Base-by-base conservation (phyloP, 2,888 invertebrate species). In the Eugnorisma glareosa region DNA sequence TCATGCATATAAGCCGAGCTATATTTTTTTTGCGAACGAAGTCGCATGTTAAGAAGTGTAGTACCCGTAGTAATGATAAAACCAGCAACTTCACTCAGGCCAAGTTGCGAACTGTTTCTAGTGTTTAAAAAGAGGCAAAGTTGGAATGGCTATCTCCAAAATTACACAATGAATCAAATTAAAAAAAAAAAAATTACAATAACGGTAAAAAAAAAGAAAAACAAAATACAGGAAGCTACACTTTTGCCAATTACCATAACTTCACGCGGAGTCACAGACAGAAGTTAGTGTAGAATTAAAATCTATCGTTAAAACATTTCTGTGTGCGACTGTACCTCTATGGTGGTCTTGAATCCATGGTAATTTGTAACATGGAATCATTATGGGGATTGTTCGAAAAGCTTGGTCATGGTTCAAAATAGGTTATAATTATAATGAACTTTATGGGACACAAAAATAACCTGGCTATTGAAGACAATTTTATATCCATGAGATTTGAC, bases 311-410 rank as follows among this genome's bases (percentile, higher is more conserved):
- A 40, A 70, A 85, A 74, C 72, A 81, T 75, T 90, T 89, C 67
- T 82, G 86, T 81, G 48, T 72, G 43, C 68, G 86, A 87, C 67
- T 78, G 88, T 90, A 89, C 86, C n/a, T 63, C 69, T 54, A 70
- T 69, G 92, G 92, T 92, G 92, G 92, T 93, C 92, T 91, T 89
- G 8, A 82, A 70, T 59, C 74, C 88, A 86, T 90, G 86, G 89
- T 91, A 86, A 89, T 90, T 88, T 89, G 89, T 93, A 93, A 93
- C 92, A 92, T 90, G 83, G 78, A 84, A 69, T 75, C 67, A 73
- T 85, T 79, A 77, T 21, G 66, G 68, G 64, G 69, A 74, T 84
- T 85, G 68, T 81, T 70, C 70, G 73, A 78, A 81, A 43, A 40
- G 24, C 61, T 67, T 73, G 77, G 89, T 91, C 91, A 93, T 77